These are phyloP conservation scores for Drosophila suzukii DNA, from an alignment of 1,140 invertebrate genomes.

Conservation along the genomic window DNA sequence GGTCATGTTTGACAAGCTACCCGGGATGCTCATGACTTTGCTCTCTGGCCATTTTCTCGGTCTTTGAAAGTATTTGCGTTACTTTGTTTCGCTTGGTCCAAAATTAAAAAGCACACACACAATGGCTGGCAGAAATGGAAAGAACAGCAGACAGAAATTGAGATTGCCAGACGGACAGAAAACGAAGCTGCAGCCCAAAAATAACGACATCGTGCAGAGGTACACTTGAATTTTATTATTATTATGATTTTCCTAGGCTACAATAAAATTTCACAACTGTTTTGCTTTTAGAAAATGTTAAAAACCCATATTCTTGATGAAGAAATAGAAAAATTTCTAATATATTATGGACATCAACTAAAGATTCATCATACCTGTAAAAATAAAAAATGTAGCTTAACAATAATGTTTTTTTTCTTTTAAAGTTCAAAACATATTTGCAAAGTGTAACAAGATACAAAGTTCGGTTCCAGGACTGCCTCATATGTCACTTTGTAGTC, in stretches of 20 bases:
- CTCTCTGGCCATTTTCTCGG: constrained; percentile 1
- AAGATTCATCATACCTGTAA: no score
- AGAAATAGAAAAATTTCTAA: no score
- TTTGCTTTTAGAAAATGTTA: not conserved
- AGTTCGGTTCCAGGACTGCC: constrained; percentile 3
- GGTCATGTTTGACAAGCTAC: constrained; percentile 71
- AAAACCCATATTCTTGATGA: not conserved
- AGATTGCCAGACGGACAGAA: constrained; percentile 4
- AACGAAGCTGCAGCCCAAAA: constrained; percentile 26
- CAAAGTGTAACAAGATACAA: constrained; percentile 5
- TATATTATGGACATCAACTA: no score
- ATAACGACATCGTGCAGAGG: constrained; percentile 13
- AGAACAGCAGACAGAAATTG: constrained; percentile 3
- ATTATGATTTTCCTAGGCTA: no score
- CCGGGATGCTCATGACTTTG: constrained; percentile 1
- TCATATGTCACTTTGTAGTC: constrained; percentile 59
- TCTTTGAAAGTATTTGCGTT: constrained; percentile 50
- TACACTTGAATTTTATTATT: not conserved
- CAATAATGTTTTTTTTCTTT: not conserved
- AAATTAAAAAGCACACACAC: constrained; percentile 60
- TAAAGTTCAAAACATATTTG: not conserved
- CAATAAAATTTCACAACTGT: not conserved
- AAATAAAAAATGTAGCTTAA: no score
- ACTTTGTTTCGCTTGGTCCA: constrained; percentile 58
- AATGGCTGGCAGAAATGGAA: constrained; percentile 3